These are phyloP conservation scores for Melinaea marsaeus DNA, from an alignment of 2,888 invertebrate genomes.

Conservation along the genomic window DNA sequence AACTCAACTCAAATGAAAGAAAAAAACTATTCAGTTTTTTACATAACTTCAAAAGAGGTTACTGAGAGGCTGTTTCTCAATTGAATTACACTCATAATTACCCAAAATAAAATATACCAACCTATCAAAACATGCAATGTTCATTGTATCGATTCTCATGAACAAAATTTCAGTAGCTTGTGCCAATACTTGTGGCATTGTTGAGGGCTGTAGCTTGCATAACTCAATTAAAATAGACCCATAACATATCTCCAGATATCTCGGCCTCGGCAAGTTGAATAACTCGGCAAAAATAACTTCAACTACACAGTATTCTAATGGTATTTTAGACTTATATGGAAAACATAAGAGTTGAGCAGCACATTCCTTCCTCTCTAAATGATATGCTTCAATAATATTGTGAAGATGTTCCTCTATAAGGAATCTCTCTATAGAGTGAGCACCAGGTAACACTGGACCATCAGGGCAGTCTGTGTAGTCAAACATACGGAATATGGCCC, in stretches of 20 bases:
- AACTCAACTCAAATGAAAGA: no score
- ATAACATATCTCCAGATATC: constrained; percentile 94
- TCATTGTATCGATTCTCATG: constrained; percentile 97
- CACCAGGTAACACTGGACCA: constrained; percentile 93
- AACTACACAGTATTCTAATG: constrained; percentile 98
- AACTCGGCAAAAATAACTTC: constrained; percentile 97
- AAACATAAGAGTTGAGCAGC: constrained; percentile 94
- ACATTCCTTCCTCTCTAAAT: constrained; percentile 95
- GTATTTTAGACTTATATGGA: constrained; percentile 95
- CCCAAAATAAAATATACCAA: constrained; percentile 41
- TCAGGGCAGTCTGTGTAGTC: constrained; percentile 99
- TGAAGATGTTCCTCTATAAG: constrained; percentile 98
- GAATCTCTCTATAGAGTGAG: constrained; percentile 98
- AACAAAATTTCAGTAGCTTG: constrained; percentile 99
- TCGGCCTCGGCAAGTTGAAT: constrained; percentile 93
- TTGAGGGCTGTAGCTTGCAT: constrained; percentile 96
- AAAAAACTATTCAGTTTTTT: no score
- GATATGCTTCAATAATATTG: constrained; percentile 93
- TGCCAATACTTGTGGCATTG: constrained; percentile 98
- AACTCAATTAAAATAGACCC: constrained; percentile 97
- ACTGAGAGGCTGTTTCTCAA: no score
- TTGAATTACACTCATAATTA: no score
- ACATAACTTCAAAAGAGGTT: no score
- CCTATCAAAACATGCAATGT: constrained; percentile 96
- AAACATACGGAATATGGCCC: constrained; percentile 97